Percentiles rank a stretch among this genome's conserved stretches.
phyloP scores from a whole-genome alignment of 1,140 invertebrate species.

The Trigoniulus corallinus region DNA sequence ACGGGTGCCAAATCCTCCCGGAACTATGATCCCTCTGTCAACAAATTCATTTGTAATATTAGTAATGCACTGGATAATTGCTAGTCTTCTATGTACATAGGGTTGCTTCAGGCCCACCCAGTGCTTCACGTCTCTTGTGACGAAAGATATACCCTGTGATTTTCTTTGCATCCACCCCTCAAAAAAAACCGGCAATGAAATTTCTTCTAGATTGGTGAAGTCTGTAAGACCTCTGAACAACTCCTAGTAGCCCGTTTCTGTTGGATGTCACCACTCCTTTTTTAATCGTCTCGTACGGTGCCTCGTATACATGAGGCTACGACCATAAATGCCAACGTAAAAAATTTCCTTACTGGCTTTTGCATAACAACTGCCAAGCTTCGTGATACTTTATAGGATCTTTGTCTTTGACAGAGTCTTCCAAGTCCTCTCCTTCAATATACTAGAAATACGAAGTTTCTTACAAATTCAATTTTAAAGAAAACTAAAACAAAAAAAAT shows the following conservation, averaged over 20 bases:
- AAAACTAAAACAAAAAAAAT: not conserved
- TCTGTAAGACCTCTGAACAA: no score
- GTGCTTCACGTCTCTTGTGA: no score
- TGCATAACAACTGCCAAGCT: conserved; percentile 82
- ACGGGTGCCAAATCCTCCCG: conserved; percentile 89
- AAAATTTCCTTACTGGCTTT: conserved; percentile 46
- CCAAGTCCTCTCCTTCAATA: conserved; percentile 80
- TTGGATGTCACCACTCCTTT: no score
- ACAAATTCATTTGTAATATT: conserved; percentile 10
- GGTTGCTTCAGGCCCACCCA: no score
- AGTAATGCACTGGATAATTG: no score
- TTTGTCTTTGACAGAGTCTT: conserved; percentile 46
- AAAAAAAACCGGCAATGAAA: no score
- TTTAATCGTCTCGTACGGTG: no score
- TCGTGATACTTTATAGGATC: conserved; percentile 76
- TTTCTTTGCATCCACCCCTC: no score
- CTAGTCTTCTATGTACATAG: no score
- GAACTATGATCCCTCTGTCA: conserved; percentile 79
- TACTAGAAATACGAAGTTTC: conserved; percentile 36
- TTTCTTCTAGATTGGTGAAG: no score
- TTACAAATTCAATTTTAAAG: conserved; percentile 3
- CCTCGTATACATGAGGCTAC: not conserved
- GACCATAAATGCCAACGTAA: not conserved
- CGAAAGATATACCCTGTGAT: no score
- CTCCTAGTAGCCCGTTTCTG: no score